These are phyloP conservation scores for Aproaerema taeniolella DNA, from an alignment of 2,888 invertebrate species.

Conservation along the genomic window DNA sequence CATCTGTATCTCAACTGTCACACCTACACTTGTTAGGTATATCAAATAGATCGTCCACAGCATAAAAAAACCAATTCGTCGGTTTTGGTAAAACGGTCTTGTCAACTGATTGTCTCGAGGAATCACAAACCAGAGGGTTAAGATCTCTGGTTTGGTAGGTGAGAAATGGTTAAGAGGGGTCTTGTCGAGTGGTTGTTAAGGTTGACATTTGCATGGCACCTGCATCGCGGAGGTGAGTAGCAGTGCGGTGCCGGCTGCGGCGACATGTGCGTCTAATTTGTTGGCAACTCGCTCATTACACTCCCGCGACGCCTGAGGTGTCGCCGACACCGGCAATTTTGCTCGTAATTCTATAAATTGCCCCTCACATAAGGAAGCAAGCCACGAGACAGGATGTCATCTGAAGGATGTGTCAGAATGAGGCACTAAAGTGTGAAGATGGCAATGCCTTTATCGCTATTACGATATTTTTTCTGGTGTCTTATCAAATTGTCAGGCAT, in stretches of 20 bases:
- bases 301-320: constrained; percentile 64
- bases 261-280: constrained; percentile 75
- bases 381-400: constrained; percentile 34
- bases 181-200: constrained; percentile 22
- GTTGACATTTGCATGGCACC: constrained; percentile 48
- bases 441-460: background rate
- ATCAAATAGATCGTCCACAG: no score
- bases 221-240: constrained; percentile 47
- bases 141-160: no score
- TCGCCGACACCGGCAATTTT: constrained; percentile 59
- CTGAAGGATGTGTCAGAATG: constrained; percentile 28
- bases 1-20: no score
- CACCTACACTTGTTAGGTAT: no score
- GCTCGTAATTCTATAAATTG: constrained; percentile 64
- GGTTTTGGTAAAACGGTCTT: no score
- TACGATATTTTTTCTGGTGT: background rate
- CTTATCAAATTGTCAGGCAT: no score
- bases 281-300: constrained; percentile 62
- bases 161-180: no score
- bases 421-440: constrained; percentile 3
- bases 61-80: no score
- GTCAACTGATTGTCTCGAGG: no score
- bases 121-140: no score
- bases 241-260: constrained; percentile 56
- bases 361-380: constrained; percentile 38